phyloP scores from a whole-genome alignment of 1,140 invertebrate genomes.

The Neuroterus valhalla region DNA sequence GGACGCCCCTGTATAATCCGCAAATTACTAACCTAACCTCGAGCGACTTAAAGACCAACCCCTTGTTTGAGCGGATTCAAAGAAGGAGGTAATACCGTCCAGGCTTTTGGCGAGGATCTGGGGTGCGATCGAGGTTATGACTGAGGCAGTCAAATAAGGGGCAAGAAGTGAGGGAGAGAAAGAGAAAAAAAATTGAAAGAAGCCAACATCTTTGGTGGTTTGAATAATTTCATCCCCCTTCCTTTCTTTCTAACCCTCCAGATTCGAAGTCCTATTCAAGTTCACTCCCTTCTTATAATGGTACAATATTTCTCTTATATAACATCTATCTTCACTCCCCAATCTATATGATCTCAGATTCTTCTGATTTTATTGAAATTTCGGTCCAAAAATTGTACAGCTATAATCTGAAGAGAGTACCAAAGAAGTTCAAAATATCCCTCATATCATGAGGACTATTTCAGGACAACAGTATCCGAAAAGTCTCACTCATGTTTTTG shows the following conservation, averaged over 20 bases:
- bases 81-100: constrained; percentile 60
- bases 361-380: too few species aligned
- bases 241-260: constrained; percentile 4
- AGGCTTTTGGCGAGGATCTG: constrained; percentile 52
- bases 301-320: too few species aligned
- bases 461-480: too few species aligned
- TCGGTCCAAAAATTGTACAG: too few species aligned
- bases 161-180: constrained; percentile 33
- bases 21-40: constrained; percentile 68
- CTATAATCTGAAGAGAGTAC: too few species aligned
- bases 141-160: constrained; percentile 31
- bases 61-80: constrained; percentile 65
- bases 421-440: too few species aligned
- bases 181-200: not conserved
- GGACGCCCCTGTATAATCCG: constrained; percentile 63
- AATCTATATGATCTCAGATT: too few species aligned
- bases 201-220: constrained; percentile 16
- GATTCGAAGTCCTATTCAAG: constrained; percentile 1
- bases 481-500: too few species aligned
- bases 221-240: constrained; percentile 5
- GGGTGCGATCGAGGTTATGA: constrained; percentile 39
- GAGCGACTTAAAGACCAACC: constrained; percentile 62
- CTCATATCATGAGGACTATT: too few species aligned
- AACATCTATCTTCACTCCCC: too few species aligned
- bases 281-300: not conserved